phyloP scores from a whole-genome alignment of 2,888 invertebrate genomes.

The Ochlodes sylvanus region DNA sequence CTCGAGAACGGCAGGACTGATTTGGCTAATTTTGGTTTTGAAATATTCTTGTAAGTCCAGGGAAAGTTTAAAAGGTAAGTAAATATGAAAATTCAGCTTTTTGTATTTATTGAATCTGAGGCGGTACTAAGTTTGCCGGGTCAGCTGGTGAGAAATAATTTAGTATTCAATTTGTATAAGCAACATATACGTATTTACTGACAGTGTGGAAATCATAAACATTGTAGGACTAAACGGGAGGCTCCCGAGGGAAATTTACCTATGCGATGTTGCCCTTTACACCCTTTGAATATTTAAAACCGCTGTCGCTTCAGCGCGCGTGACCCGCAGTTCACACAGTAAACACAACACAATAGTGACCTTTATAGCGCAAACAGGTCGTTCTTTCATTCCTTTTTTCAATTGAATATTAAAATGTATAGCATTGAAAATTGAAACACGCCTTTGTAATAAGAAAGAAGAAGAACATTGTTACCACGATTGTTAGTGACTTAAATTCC shows the following conservation, averaged over 20 bases:
- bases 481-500: too few species aligned
- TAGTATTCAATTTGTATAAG: slow-evolving; percentile 12
- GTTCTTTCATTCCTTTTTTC: neutral
- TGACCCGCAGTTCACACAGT: slow-evolving; percentile 44
- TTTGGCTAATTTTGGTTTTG: too few species aligned
- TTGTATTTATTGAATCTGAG: too few species aligned
- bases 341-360: slow-evolving; percentile 43
- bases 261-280: slow-evolving; percentile 76
- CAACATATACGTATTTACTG: neutral
- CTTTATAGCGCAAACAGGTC: slow-evolving; percentile 2
- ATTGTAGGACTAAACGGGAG: slow-evolving; percentile 9
- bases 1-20: too few species aligned
- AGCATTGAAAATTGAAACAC: neutral
- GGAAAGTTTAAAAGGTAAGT: too few species aligned
- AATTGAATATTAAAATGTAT: neutral
- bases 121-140: too few species aligned
- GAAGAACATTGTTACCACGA: too few species aligned
- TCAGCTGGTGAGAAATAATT: neutral
- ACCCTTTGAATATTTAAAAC: slow-evolving; percentile 82
- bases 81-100: too few species aligned
- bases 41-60: too few species aligned
- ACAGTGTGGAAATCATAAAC: slow-evolving; percentile 9
- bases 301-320: slow-evolving; percentile 54
- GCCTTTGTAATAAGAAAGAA: too few species aligned
- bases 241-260: slow-evolving; percentile 75